Evolutionary conservation across 2,888 invertebrate species (phyloP), one percentile per base, ranked within the genome.

Genomic region (Uropetala carovei): DNA sequence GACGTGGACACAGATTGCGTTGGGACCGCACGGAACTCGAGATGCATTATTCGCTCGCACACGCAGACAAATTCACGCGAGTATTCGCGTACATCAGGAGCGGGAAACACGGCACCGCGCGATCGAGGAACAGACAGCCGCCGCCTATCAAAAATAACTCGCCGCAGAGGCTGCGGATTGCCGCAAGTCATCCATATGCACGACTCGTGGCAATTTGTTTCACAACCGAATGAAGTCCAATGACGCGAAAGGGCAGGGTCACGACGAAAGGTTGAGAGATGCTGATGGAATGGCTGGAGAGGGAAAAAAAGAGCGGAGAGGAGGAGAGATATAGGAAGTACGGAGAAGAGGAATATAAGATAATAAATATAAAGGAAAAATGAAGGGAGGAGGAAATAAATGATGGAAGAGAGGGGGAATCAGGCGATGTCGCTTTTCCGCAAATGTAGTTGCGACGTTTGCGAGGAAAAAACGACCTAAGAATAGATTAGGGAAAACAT

Each of bases 191-290:
- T 64, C 7, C 64, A 18, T 13, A 27, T 27, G 22, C 75, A 27
- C 75, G 75, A 75, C 27, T 75, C 75, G 75, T 14, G 22, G 22
- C n/a, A 27, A 27, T 68, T 68, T 68, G 68, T 68, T 68, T 68
- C 68, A 68, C 22, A 75, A 75, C 75, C 75, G 16, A 22, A 75
- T 27, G 22, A 27, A 75, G 75, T 75, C 75, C 75, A 27, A 68
- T 18, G 18, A 5, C 68, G 75, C 75, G 75, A 75, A 75, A 75
- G 75, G 75, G 75, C 75, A 75, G n/a, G 75, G 75, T 75, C 75
- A 27, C 27, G 22, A 4, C 10, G 13, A 75, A 75, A 75, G 22
- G 75, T 75, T 27, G 75, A 75, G 75, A 27, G 27, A 22, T 75
- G 75, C 22, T 4, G 75, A 9, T 10, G 27, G 22, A 22, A 22